Evolutionary conservation across 1,140 invertebrate species (phyloP).

Genomic region (Atta cephalotes): DNA sequence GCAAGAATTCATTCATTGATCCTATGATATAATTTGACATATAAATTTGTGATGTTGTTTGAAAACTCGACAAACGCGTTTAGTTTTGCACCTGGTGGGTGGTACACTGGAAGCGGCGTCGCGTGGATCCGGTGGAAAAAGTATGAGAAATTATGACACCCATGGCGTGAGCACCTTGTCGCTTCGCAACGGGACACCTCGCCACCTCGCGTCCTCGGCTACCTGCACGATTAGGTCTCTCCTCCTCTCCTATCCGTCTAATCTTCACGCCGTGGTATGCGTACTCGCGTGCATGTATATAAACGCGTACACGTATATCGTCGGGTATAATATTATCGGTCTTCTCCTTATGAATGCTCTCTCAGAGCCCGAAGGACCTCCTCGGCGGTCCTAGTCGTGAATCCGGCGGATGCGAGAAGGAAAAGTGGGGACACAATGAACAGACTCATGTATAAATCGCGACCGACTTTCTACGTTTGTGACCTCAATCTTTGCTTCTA

Average conservation of each 20-base stretch:
- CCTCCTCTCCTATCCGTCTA: constrained; percentile 13
- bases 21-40: background rate
- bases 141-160: constrained; percentile 26
- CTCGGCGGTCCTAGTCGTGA: constrained; percentile 8
- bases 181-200: constrained; percentile 25
- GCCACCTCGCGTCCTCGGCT: constrained; percentile 18
- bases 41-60: background rate
- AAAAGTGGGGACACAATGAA: constrained; percentile 35
- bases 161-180: background rate
- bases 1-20: background rate
- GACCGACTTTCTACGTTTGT: constrained; percentile 42
- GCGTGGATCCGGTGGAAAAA: constrained; percentile 29
- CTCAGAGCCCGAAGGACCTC: constrained; percentile 20
- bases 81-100: background rate
- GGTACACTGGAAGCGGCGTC: constrained; percentile 15
- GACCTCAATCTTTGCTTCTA: constrained; percentile 23
- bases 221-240: constrained; percentile 49
- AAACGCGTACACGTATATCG: background rate
- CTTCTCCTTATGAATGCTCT: constrained; percentile 43
- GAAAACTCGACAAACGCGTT: background rate
- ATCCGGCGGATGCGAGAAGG: background rate
- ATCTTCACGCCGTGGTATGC: constrained; percentile 6
- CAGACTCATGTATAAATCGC: constrained; percentile 21
- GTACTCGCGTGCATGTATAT: background rate
- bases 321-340: constrained; percentile 31